Base-by-base conservation (phyloP, 2,888 invertebrate genomes). In the Drosophila mimetica region DNA sequence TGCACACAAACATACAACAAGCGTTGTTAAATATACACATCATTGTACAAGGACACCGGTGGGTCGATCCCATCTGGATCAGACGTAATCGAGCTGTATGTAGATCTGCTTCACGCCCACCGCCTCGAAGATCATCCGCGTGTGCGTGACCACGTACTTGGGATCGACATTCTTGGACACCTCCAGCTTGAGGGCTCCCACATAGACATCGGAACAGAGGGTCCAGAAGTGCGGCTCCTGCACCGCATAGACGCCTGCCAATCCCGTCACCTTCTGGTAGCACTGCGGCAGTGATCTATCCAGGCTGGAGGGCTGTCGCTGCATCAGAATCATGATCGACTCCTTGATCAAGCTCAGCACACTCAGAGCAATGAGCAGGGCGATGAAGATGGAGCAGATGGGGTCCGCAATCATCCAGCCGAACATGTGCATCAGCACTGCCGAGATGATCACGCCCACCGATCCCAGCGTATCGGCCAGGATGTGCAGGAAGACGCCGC, bases 191-290 rank as follows among this genome's bases (percentile, higher is more conserved):
- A 99, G 92, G 76, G 97, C 97, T 75, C 99, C 99, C 1, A 98
- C 96, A 90, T 96, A 98, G 64, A 96, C 95, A 82, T 98, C 97
- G 90, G 97, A 98, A 91, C 98, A 98, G 71, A 99, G 93, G 13
- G 99, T 99, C 99, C 99, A 99, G 92, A 99, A 99, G 91, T 99
- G 99, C 3, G 98, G 98, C 86, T 99, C 98, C 89, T 98, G 98
- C 11, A 99, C 97, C 65, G 97, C 97, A 90, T 97, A 97, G 16
- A 99, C 98, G 4, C 98, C 99, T 9, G 98, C 97, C 59, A 99
- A 92, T 71, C 97, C 96, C 47, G 96, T 96, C 79, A 97, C 96
- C 86, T 96, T 96, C 88, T 97, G 96, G 92, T 96, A 98, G 89
- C 98, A 96, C 86, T 96, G 96, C 0, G 98, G 96, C 74, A 99